Evolutionary conservation across 2,797 vertebrate species (phyloP).

Genomic region (Danio aesculapii): DNA sequence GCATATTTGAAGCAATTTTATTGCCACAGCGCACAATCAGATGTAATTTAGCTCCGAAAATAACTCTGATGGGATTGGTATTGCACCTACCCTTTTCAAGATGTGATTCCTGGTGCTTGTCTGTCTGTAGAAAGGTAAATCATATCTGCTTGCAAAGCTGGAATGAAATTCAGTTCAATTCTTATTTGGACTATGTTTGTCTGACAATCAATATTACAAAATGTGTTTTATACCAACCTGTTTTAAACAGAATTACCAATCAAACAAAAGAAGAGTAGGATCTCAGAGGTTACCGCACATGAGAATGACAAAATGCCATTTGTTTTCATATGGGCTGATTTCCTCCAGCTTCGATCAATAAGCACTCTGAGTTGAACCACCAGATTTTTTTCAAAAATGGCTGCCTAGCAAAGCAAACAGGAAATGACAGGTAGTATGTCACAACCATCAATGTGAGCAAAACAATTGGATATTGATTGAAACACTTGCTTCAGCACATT

Average conservation of each 20-base stretch:
- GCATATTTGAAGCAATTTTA: conserved; percentile 6
- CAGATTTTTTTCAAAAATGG: neutral
- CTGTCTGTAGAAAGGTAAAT: conserved; percentile 9
- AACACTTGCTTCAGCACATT: conserved; percentile 2
- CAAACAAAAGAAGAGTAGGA: conserved; percentile 14
- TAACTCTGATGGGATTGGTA: conserved; percentile 17
- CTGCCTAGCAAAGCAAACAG: conserved; percentile 19
- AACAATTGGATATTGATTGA: conserved; percentile 23
- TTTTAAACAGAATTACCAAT: conserved; percentile 25
- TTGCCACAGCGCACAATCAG: conserved; percentile 11
- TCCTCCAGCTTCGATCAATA: conserved; percentile 11
- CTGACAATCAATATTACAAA: conserved; percentile 24
- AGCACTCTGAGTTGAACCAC: neutral
- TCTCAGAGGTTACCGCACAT: neutral
- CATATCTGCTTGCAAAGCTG: conserved; percentile 23
- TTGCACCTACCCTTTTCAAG: conserved; percentile 24
- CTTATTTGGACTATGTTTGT: conserved; percentile 14
- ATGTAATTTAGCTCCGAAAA: conserved; percentile 26
- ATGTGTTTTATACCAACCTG: neutral
- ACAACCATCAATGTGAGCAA: neutral
- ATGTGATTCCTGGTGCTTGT: neutral
- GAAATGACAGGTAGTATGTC: conserved; percentile 25
- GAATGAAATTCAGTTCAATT: conserved; percentile 27
- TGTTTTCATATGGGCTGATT: conserved; percentile 18
- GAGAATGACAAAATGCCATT: neutral